Base-by-base conservation (phyloP, 2,797 vertebrate genomes). In the Gallinago nigripennis region DNA sequence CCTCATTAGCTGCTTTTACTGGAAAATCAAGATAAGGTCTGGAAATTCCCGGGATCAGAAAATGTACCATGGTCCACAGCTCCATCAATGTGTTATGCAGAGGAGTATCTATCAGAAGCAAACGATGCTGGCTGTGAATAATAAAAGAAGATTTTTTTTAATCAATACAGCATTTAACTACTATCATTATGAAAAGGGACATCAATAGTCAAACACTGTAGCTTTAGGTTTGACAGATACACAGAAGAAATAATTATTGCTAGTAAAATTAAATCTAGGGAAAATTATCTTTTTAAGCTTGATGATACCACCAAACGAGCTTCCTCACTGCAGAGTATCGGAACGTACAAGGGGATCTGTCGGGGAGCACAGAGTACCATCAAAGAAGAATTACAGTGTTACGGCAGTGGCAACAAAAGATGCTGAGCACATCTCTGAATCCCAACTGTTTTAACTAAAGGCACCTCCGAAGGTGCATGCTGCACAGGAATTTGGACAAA, bases 41-140 rank as follows among this genome's bases (percentile, higher is more conserved):
- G 61, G 99, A 99, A 96, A 99, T 99, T 90, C 99, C 99, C 3
- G 99, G 99, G 80, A 99, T 98, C 86, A 99, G 98, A 95, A 99
- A 99, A 96, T 99, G 99, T 70, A 99, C 99, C 99, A 99, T 98
- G 82, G 99, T 99, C 99, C 99, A 99, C 91, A 99, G 95, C 93
- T 99, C 99, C 97, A 98, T 98, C 89, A 99, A 93, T 6, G 99
- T 99, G 91, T 99, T 99, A 96, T 99, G 99, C 57, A 99, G 98
- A 78, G 98, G 99, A 50, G 98, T 99, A 97, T 98, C 99, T 97
- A 99, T 99, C 94, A 99, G 98, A 88, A 99, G 98, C 73, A 99
- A 97, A 91, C 99, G 98, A 97, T 99, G 99, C 53, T 99, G 98
- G 94, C 99, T 99, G 97, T 57, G 94, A 95, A 90, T 14, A 95